Conservation (phyloP, 2,888 invertebrate species). For the Osedax fenrisi region DNA sequence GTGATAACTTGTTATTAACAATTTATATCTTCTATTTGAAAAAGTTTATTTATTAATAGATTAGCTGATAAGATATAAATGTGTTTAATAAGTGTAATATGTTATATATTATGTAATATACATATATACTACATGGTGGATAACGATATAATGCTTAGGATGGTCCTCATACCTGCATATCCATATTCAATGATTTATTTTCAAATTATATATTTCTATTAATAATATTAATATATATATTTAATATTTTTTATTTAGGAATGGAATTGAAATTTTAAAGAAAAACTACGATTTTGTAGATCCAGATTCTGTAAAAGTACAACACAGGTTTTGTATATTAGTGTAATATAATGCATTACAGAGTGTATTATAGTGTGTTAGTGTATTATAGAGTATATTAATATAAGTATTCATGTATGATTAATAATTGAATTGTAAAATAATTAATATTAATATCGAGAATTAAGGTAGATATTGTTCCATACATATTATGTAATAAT, state of each 20-base stretch:
- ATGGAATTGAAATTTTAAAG: slow-evolving; percentile 70
- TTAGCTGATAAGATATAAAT: too few species aligned
- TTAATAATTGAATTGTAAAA: neutral
- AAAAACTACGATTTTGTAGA: slow-evolving; percentile 53
- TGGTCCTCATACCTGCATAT: too few species aligned
- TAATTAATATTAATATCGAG: too few species aligned
- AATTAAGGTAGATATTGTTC: neutral
- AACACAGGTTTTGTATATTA: slow-evolving; percentile 51
- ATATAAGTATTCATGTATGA: neutral
- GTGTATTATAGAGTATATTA: neutral
- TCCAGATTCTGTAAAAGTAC: slow-evolving; percentile 57
- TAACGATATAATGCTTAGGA: too few species aligned
- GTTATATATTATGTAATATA: too few species aligned
- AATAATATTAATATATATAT: neutral
- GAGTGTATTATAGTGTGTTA: too few species aligned
- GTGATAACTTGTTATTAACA: too few species aligned
- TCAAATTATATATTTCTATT: neutral
- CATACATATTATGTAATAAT: neutral
- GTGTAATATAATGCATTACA: neutral
- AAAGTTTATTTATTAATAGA: too few species aligned
- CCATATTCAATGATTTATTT: too few species aligned
- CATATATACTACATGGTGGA: too few species aligned
- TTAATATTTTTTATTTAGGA: slow-evolving; percentile 57
- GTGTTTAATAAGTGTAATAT: too few species aligned
- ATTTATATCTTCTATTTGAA: too few species aligned